Conservation (phyloP, 2,113 vertebrate species). For the Tricholaema leucomelas region DNA sequence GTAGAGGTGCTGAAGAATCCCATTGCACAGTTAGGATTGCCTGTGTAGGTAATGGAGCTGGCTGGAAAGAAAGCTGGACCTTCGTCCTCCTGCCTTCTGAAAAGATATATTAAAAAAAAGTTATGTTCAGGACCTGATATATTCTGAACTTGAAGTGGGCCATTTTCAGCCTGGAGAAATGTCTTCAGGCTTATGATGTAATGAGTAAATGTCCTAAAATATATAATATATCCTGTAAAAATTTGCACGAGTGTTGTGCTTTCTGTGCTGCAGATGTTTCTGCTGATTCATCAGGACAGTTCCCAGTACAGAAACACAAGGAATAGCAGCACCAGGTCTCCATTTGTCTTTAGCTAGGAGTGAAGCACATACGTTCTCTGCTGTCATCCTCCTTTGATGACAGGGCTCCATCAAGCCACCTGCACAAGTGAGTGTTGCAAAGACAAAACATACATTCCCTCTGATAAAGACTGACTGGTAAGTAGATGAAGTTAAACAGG, state of each 20-base stretch:
- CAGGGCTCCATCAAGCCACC: background rate
- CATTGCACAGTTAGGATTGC: background rate
- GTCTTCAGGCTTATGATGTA: background rate
- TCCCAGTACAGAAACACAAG: background rate
- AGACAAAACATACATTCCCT: background rate
- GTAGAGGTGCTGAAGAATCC: background rate
- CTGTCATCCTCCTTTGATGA: background rate
- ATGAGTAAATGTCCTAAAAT: background rate
- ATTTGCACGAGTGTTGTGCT: background rate
- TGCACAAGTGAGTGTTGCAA: slow-evolving; percentile 3
- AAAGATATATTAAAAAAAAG: background rate
- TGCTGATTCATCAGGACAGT: background rate
- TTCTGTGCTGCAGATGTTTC: background rate
- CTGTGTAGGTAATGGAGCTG: background rate
- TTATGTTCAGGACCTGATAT: background rate
- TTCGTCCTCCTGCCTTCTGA: background rate
- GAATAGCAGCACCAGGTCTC: background rate
- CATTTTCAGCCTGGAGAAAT: background rate
- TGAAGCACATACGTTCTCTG: background rate
- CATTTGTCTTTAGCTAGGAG: background rate
- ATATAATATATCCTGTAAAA: background rate
- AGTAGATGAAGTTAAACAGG: background rate
- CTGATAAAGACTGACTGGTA: slow-evolving; percentile 9
- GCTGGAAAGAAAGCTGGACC: background rate
- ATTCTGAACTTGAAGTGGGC: background rate